These are phyloP conservation scores for Xyliphius kryptos DNA, from an alignment of 2,113 vertebrate genomes.

Conservation along the genomic window DNA sequence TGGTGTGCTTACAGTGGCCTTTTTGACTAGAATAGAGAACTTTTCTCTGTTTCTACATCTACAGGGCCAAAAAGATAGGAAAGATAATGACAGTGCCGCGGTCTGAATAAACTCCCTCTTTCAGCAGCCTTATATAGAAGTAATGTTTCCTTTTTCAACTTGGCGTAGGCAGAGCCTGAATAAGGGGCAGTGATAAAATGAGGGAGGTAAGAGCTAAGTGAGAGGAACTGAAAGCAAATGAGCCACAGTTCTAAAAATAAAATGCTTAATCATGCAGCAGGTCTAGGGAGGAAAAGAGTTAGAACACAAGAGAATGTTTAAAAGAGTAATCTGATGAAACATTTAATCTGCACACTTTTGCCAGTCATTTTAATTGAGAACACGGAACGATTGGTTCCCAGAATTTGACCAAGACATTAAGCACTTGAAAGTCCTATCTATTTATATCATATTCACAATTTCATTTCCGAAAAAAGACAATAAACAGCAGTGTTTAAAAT, in stretches of 20 bases:
- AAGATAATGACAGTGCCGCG: slow-evolving; percentile 29
- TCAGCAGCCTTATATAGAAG: slow-evolving; percentile 46
- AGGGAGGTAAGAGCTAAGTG: neutral
- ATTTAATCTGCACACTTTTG: too few species aligned
- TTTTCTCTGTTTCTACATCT: slow-evolving; percentile 16
- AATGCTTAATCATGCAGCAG: slow-evolving; percentile 61
- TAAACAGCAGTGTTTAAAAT: too few species aligned
- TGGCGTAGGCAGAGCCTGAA: slow-evolving; percentile 43
- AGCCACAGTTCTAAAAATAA: slow-evolving; percentile 63
- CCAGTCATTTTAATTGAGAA: too few species aligned
- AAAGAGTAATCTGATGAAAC: too few species aligned
- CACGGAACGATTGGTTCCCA: too few species aligned
- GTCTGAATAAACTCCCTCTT: slow-evolving; percentile 35
- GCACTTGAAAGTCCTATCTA: too few species aligned
- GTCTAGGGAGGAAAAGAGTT: slow-evolving; percentile 46
- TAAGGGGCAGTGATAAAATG: slow-evolving; percentile 3
- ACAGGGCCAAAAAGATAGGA: slow-evolving; percentile 25
- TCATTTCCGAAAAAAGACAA: too few species aligned
- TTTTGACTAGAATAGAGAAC: neutral
- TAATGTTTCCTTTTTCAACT: slow-evolving; percentile 44
- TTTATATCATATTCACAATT: too few species aligned
- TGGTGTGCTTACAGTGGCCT: too few species aligned
- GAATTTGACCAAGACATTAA: too few species aligned
- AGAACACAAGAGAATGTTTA: slow-evolving; percentile 2
- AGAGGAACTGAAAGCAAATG: neutral